Conservation (phyloP, 1,140 invertebrate genomes). For the Acromyrmex charruanus region DNA sequence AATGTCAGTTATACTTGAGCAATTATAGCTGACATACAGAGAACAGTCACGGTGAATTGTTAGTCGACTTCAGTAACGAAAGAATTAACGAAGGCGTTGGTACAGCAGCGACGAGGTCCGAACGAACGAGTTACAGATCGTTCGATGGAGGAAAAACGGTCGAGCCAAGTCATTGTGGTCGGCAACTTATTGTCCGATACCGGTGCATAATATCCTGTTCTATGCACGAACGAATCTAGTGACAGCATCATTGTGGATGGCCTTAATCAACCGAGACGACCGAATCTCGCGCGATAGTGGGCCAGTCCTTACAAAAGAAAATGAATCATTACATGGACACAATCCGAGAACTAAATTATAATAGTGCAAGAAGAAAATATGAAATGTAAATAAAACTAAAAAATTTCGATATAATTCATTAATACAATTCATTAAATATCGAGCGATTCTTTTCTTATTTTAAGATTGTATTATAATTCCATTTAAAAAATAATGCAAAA, state of each 20-base stretch:
- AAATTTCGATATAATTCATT: neutral
- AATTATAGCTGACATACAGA: constrained; percentile 34
- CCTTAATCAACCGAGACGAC: constrained; percentile 71
- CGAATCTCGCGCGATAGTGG: constrained; percentile 25
- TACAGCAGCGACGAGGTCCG: constrained; percentile 43
- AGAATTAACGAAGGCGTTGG: constrained; percentile 61
- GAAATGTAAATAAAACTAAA: neutral
- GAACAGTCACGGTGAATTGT: constrained; percentile 53
- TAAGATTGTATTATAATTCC: neutral
- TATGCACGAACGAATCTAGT: constrained; percentile 83
- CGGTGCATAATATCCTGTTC: constrained; percentile 83
- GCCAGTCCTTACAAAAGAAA: constrained; percentile 55
- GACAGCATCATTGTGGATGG: constrained; percentile 78
- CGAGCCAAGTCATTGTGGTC: constrained; percentile 79
- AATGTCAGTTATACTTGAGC: constrained; percentile 53
- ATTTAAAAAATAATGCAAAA: neutral
- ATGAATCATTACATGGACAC: constrained; percentile 51
- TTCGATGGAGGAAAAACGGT: constrained; percentile 40
- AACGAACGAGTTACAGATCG: constrained; percentile 48
- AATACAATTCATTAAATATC: constrained; percentile 20
- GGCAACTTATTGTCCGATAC: constrained; percentile 82
- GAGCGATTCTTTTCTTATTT: neutral
- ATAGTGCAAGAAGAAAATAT: constrained; percentile 23
- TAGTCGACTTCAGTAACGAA: constrained; percentile 37
- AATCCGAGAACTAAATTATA: constrained; percentile 28